These are phyloP conservation scores for Romanomermis culicivorax DNA, from an alignment of 2,888 invertebrate species.

Conservation along the genomic window DNA sequence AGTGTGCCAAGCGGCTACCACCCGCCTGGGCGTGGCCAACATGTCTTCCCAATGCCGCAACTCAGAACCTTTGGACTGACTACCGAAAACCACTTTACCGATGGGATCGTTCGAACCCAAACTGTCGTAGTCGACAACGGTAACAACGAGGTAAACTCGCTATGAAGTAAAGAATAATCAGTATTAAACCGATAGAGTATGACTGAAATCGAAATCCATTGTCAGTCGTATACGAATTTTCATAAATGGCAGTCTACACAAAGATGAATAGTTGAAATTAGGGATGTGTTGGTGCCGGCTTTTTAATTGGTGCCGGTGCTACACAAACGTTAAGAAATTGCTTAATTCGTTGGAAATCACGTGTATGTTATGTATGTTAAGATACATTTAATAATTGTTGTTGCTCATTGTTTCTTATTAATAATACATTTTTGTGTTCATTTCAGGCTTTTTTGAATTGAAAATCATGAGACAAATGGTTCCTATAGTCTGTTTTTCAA, in stretches of 20 bases:
- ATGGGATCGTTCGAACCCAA: constrained; percentile 99
- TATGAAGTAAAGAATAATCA: constrained; percentile 32
- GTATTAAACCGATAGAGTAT: neutral
- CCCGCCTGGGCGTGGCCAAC: constrained; percentile 93
- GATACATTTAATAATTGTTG: too few relatives aligned
- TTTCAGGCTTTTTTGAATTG: too few relatives aligned
- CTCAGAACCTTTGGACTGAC: constrained; percentile 91
- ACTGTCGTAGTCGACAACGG: constrained; percentile 98
- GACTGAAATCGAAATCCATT: neutral
- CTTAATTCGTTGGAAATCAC: too few relatives aligned
- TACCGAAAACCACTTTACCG: constrained; percentile 85
- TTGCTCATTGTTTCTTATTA: too few relatives aligned
- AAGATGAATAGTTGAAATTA: constrained; percentile 99
- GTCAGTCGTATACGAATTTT: constrained; percentile 70
- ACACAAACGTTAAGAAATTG: too few relatives aligned
- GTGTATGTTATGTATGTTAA: too few relatives aligned
- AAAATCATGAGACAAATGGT: too few relatives aligned
- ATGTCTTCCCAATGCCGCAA: constrained; percentile 99
- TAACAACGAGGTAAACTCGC: constrained; percentile 97
- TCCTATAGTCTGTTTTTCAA: too few relatives aligned
- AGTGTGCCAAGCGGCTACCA: constrained; percentile 99
- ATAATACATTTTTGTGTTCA: too few relatives aligned
- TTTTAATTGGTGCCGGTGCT: too few relatives aligned
- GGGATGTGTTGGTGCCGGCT: too few relatives aligned
- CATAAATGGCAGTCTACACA: constrained; percentile 99